Conservation (phyloP, 2,797 vertebrate species). For the Pseudochirops corinnae region DNA sequence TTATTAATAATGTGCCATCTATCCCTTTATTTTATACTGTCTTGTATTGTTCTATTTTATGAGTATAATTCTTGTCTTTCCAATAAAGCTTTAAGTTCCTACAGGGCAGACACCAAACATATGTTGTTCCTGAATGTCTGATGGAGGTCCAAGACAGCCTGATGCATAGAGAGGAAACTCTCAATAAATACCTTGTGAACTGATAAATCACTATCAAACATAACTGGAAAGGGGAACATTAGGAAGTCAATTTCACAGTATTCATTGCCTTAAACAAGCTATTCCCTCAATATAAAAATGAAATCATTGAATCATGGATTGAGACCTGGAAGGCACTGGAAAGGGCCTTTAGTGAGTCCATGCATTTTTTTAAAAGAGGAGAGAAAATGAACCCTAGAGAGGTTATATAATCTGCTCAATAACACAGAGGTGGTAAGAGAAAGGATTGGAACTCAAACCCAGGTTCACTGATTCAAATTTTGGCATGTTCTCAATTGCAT, state of each 20-base stretch:
- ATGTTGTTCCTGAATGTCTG: neutral
- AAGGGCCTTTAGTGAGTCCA: neutral
- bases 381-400: neutral
- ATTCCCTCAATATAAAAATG: neutral
- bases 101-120: neutral
- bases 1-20: neutral
- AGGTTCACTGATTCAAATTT: neutral
- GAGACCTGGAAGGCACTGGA: neutral
- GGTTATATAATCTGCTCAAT: neutral
- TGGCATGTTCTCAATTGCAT: neutral
- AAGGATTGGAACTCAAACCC: neutral
- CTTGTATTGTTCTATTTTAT: neutral
- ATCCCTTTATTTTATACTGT: neutral
- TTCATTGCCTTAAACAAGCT: neutral
- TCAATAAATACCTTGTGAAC: neutral
- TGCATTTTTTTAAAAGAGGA: neutral
- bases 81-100: neutral
- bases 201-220: neutral
- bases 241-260: neutral
- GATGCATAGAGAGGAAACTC: neutral
- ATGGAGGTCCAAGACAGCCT: neutral
- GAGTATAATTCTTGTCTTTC: neutral
- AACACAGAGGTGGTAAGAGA: neutral
- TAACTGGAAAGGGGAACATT: neutral
- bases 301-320: neutral